Evolutionary conservation across 2,113 vertebrate species (phyloP).

Genomic region (Odontophorus gujanensis): DNA sequence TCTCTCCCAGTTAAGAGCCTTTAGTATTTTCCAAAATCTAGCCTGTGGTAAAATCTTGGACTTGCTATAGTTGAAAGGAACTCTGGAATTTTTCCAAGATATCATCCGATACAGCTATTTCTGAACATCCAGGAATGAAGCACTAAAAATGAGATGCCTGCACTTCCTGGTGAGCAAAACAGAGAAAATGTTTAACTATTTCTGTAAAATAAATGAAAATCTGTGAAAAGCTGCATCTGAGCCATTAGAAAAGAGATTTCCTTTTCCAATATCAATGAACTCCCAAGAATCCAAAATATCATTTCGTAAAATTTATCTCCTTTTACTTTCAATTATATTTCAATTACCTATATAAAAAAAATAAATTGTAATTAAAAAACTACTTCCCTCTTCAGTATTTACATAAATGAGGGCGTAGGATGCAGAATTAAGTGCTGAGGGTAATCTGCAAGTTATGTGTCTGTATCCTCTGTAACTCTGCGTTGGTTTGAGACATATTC

Average conservation of each 20-base stretch:
- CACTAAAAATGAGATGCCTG: conserved; percentile 9
- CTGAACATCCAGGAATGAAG: not conserved
- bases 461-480: not conserved
- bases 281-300: not conserved
- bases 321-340: not conserved
- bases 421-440: not conserved
- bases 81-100: conserved; percentile 13
- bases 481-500: not conserved
- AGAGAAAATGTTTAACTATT: not conserved
- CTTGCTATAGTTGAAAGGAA: not conserved
- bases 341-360: not conserved
- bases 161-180: conserved; percentile 12
- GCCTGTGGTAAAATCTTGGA: not conserved
- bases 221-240: conserved; percentile 2
- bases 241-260: not conserved
- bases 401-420: not conserved
- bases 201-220: not conserved
- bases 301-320: not conserved
- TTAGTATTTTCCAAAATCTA: not conserved
- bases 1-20: not conserved
- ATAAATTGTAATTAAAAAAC: not conserved
- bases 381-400: not conserved
- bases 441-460: not conserved
- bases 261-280: not conserved
- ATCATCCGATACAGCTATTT: conserved; percentile 12